phyloP scores from a whole-genome alignment of 2,888 invertebrate genomes.

The Thera britannica region DNA sequence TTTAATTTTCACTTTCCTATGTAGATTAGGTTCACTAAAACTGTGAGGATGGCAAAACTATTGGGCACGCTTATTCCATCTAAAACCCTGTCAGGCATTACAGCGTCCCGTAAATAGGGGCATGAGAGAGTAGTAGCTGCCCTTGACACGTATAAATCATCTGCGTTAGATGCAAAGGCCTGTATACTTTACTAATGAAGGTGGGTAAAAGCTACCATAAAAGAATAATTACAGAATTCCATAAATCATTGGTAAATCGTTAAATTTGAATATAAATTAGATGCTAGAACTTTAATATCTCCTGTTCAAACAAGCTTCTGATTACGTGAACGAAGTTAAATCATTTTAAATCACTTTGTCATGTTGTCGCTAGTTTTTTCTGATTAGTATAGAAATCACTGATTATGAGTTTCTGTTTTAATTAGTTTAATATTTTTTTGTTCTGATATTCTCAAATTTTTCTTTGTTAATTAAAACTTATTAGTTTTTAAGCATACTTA shows the following conservation, averaged over 20 bases:
- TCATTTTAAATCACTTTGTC: slow-evolving; percentile 21
- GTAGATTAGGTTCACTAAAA: too few species aligned
- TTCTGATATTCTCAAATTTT: too few species aligned
- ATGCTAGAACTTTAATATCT: slow-evolving; percentile 23
- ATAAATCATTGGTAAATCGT: slow-evolving; percentile 37
- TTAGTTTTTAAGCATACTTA: too few species aligned
- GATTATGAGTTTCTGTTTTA: slow-evolving; percentile 11
- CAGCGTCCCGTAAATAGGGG: too few species aligned
- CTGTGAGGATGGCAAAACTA: too few species aligned
- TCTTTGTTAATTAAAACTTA: too few species aligned
- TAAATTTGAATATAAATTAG: slow-evolving; percentile 33
- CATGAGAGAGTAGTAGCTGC: too few species aligned
- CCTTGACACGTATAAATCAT: too few species aligned
- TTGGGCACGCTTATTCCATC: not conserved
- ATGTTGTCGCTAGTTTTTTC: slow-evolving; percentile 16
- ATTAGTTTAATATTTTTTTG: not conserved
- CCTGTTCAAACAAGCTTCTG: slow-evolving; percentile 27
- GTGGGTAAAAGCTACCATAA: not conserved
- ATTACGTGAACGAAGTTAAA: slow-evolving; percentile 4
- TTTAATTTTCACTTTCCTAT: too few species aligned
- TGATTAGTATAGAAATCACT: slow-evolving; percentile 9
- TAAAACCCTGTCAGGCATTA: too few species aligned
- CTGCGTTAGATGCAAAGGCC: too few species aligned
- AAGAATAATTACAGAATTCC: slow-evolving; percentile 20
- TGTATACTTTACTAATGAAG: not conserved